phyloP scores from a whole-genome alignment of 2,113 vertebrate species.

The Odobenus rosmarus region DNA sequence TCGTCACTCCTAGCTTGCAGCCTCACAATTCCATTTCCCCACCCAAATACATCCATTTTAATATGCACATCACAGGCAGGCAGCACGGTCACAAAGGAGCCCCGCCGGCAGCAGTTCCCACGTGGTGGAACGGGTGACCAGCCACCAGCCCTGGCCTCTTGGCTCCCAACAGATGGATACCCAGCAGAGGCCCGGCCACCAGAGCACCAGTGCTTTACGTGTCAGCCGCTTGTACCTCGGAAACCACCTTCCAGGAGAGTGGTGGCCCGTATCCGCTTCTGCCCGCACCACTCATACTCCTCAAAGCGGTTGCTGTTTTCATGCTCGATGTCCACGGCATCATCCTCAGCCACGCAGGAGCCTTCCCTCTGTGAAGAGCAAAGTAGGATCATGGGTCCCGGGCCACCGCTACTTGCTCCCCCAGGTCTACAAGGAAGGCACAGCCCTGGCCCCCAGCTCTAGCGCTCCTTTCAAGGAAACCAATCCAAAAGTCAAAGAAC shows the following conservation, averaged over 20 bases:
- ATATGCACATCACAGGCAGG: constrained; percentile 80
- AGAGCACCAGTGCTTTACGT: not conserved
- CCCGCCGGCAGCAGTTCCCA: constrained; percentile 64
- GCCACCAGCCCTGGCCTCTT: constrained; percentile 37
- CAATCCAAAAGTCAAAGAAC: constrained; percentile 52
- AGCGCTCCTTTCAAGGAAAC: constrained; percentile 46
- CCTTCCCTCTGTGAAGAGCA: constrained; percentile 94
- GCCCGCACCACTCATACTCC: constrained; percentile 99
- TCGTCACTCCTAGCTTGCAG: constrained; percentile 86
- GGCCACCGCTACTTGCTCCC: constrained; percentile 1
- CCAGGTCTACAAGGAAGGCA: constrained; percentile 26
- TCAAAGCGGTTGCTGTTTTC: constrained; percentile 97
- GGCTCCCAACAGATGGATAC: constrained; percentile 38
- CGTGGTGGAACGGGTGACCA: constrained; percentile 19
- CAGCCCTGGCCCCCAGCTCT: not conserved
- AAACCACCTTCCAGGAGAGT: constrained; percentile 98
- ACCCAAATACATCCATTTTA: constrained; percentile 81
- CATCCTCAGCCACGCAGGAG: constrained; percentile 93
- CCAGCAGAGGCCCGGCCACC: constrained; percentile 45
- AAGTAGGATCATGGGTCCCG: constrained; percentile 70
- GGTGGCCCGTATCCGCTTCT: constrained; percentile 98
- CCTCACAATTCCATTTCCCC: constrained; percentile 88
- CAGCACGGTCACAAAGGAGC: constrained; percentile 79
- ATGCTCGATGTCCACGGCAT: constrained; percentile 96
- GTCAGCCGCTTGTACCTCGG: constrained; percentile 89